These are phyloP conservation scores for Aphodius granarius DNA, from an alignment of 2,888 invertebrate species.

Conservation along the genomic window DNA sequence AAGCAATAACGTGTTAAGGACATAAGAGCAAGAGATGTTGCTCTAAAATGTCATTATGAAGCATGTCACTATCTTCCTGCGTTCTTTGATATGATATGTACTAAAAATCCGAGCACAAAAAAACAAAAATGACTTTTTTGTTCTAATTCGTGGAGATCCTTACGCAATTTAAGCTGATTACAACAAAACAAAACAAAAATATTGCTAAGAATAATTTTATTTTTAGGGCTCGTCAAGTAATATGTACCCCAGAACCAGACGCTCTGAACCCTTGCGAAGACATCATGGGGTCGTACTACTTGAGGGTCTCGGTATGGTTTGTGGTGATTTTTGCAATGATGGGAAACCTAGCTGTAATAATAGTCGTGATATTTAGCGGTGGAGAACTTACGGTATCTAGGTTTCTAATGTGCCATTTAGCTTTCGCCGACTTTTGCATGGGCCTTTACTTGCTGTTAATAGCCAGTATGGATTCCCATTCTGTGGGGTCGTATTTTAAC, in stretches of 20 bases:
- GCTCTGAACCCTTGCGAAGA: constrained; percentile 88
- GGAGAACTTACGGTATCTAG: constrained; percentile 64
- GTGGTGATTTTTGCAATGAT: constrained; percentile 80
- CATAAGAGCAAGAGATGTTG: too few species aligned
- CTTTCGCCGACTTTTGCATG: constrained; percentile 87
- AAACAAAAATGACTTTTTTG: too few species aligned
- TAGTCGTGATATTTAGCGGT: constrained; percentile 71
- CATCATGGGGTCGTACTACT: constrained; percentile 81
- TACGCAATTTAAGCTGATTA: too few species aligned
- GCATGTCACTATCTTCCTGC: too few species aligned
- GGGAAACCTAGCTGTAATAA: constrained; percentile 81
- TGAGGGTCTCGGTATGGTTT: constrained; percentile 83
- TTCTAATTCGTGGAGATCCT: too few species aligned
- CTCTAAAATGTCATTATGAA: too few species aligned
- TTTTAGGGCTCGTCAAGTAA: constrained; percentile 56
- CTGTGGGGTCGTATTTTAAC: constrained; percentile 86
- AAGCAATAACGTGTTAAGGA: too few species aligned
- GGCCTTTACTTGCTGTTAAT: constrained; percentile 82
- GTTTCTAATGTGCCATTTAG: constrained; percentile 80
- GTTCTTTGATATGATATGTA: too few species aligned
- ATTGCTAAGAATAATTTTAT: too few species aligned
- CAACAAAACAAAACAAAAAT: too few species aligned
- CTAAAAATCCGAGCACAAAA: too few species aligned
- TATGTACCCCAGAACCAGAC: constrained; percentile 75
- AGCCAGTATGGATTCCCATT: constrained; percentile 81